Evolutionary conservation across 2,113 vertebrate genomes (phyloP).

Genomic region (Dicrurus megarhynchus): DNA sequence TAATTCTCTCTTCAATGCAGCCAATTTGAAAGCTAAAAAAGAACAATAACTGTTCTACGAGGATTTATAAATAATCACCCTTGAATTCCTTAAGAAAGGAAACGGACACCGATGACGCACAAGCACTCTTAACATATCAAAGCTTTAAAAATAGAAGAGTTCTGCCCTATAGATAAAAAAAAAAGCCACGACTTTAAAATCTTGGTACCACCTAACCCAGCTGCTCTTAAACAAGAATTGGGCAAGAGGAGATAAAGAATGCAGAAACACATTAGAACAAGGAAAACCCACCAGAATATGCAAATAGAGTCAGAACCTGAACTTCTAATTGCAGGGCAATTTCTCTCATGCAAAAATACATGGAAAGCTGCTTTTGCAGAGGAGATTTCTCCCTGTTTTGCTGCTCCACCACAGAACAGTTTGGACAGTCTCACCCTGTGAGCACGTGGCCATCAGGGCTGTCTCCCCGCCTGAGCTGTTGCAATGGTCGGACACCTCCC

Average conservation of each 20-base stretch:
- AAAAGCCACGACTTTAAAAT: background rate
- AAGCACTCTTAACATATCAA: slow-evolving; percentile 69
- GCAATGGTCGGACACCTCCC: background rate
- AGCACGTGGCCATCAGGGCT: background rate
- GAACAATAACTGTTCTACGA: slow-evolving; percentile 80
- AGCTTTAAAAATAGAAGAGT: slow-evolving; percentile 81
- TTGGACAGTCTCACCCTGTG: background rate
- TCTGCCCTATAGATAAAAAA: slow-evolving; percentile 69
- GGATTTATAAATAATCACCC: slow-evolving; percentile 86
- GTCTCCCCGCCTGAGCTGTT: background rate
- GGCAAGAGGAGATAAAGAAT: background rate
- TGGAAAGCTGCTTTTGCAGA: background rate
- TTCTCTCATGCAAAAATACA: background rate
- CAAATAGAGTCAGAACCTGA: background rate
- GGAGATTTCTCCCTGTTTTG: background rate
- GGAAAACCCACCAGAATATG: background rate
- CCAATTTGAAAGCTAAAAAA: slow-evolving; percentile 71
- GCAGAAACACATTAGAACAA: background rate
- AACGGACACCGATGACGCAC: slow-evolving; percentile 87
- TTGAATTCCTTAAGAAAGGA: slow-evolving; percentile 87
- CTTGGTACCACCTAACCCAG: background rate
- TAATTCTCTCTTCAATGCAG: slow-evolving; percentile 73
- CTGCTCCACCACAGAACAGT: background rate
- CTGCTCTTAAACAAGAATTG: background rate
- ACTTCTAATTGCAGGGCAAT: background rate